Evolutionary conservation across 2,113 vertebrate genomes (phyloP), one percentile per base, ranked within the genome.

Genomic region (Columba janthina): DNA sequence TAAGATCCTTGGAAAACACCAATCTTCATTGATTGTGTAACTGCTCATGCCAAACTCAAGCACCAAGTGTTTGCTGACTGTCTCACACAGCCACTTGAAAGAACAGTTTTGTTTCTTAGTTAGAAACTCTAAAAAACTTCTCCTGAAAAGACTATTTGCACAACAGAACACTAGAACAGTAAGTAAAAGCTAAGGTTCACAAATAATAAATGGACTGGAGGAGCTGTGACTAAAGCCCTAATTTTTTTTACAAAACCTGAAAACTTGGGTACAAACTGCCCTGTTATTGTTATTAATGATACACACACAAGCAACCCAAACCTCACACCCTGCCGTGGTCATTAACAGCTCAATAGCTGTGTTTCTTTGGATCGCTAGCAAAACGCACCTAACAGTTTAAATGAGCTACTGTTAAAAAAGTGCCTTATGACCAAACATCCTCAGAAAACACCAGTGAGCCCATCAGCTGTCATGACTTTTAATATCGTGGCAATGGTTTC

Each of bases 11-110:
- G 38, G 24, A 75, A 89, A 89, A 86, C 46, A 56, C 21, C 69
- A 86, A 1, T 13, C 9, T 84, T 53, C 26, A n/a, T 0, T 0
- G 4, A 66, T 38, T n/a, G 50, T 12, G 1, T 9, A 84, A 54
- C 8, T 44, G 26, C 11, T 72, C 44, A 65, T 16, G 25, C 8
- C 32, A 46, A 67, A 92, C 88, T 42, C 57, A 76, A 83, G 31
- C 20, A 85, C 44, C 14, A 44, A 26, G 26, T 2, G 15, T 20
- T 56, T 1, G 0, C 26, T 72, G n/a, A 29, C 50, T 40, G 28
- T 40, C 32, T 67, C 56, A 38, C 38, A 65, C 6, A 67, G 34
- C 57, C 72, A 48, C 10, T 8, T 72, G 53, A 14, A 54, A 70
- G 56, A 57, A 8, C 10, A 9, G 6, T 14, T 81, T 31, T 66